Conservation (phyloP, 2,797 vertebrate genomes). For the Neostethus bicornis region DNA sequence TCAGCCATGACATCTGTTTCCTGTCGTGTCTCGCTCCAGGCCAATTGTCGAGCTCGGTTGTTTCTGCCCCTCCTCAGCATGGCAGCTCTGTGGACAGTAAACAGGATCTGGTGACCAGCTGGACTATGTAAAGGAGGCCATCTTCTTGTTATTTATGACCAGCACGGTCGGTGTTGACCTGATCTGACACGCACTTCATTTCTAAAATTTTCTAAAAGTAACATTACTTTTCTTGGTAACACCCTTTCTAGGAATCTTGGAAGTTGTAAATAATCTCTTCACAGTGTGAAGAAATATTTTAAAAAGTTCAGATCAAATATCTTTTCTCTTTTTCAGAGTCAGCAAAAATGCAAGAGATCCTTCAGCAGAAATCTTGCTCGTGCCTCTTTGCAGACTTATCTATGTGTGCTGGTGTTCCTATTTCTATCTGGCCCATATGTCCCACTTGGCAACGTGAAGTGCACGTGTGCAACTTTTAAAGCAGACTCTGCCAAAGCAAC, state of each 20-base stretch:
- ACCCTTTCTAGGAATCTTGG: slow-evolving; percentile 2
- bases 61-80: slow-evolving; percentile 86
- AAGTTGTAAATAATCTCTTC: neutral
- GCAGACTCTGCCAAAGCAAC: slow-evolving; percentile 16
- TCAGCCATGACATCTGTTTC: slow-evolving; percentile 74
- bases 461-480: slow-evolving; percentile 40
- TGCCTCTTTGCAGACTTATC: slow-evolving; percentile 15
- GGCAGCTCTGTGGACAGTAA: slow-evolving; percentile 57
- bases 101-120: slow-evolving; percentile 43
- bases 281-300: neutral
- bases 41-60: slow-evolving; percentile 81
- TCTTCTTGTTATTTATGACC: slow-evolving; percentile 16
- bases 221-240: neutral
- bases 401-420: slow-evolving; percentile 16
- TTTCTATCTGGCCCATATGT: slow-evolving; percentile 51
- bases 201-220: neutral
- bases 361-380: neutral
- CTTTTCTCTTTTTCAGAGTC: neutral
- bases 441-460: slow-evolving; percentile 37
- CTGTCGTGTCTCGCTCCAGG: slow-evolving; percentile 78
- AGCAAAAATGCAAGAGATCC: slow-evolving; percentile 1
- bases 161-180: slow-evolving; percentile 4
- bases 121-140: slow-evolving; percentile 9
- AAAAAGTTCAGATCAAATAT: neutral
- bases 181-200: neutral